Conservation (phyloP, 2,888 invertebrate species). For the Pyrocoelia pectoralis region DNA sequence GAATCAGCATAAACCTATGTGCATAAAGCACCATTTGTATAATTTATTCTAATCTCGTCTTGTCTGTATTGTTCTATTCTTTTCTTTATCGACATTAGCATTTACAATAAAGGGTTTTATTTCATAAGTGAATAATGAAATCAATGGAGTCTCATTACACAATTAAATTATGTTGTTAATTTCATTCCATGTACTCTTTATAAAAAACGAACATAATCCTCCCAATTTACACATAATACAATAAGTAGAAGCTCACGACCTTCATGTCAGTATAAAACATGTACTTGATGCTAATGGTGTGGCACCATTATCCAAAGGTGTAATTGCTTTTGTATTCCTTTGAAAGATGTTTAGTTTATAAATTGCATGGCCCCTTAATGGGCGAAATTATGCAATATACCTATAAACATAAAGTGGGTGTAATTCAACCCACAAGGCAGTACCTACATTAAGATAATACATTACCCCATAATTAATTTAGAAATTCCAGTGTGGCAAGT, state of each 20-base stretch:
- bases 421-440: not conserved
- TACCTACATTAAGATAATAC: not conserved
- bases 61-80: slow-evolving; percentile 1
- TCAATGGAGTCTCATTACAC: not conserved
- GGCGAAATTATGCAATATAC: not conserved
- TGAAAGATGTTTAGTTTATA: slow-evolving; percentile 18
- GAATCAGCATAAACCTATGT: not conserved
- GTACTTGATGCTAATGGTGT: slow-evolving; percentile 7
- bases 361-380: slow-evolving; percentile 11
- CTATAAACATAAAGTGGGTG: not conserved
- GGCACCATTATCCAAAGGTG: slow-evolving; percentile 15
- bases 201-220: not conserved
- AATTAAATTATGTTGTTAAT: not conserved
- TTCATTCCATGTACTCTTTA: not conserved
- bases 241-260: not conserved
- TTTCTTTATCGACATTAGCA: not conserved
- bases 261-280: slow-evolving; percentile 14
- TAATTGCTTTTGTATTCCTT: slow-evolving; percentile 24
- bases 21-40: not conserved
- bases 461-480: too few species aligned
- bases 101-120: slow-evolving; percentile 1
- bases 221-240: not conserved
- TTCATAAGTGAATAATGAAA: not conserved
- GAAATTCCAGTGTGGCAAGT: too few species aligned
- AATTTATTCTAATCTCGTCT: slow-evolving; percentile 2